Percentiles rank a stretch among this genome's conserved stretches.
Evolutionary conservation across 2,888 invertebrate species (phyloP).

Genomic region (Julus scandinavius): DNA sequence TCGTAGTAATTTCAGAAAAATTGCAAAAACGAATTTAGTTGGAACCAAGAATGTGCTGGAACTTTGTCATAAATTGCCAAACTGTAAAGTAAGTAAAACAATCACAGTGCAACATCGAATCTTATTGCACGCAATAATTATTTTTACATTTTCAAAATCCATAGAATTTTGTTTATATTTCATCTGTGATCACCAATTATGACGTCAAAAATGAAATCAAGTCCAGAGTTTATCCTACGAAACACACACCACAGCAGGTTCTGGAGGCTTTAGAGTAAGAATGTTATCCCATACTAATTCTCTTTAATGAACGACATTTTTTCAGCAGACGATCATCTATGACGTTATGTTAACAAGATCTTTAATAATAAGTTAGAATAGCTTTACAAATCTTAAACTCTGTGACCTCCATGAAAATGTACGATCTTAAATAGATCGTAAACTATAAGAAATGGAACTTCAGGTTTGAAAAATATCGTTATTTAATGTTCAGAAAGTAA

Average conservation of each 20-base stretch:
- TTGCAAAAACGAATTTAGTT: not conserved
- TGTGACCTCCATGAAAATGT: too few species aligned
- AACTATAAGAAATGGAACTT: too few species aligned
- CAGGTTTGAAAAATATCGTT: too few species aligned
- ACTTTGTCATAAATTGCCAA: not conserved
- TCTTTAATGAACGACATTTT: not conserved
- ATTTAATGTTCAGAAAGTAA: too few species aligned
- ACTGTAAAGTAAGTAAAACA: not conserved
- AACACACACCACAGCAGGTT: conserved; percentile 15
- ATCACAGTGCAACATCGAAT: too few species aligned
- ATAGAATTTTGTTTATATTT: not conserved
- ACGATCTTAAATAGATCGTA: too few species aligned
- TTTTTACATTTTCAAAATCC: not conserved
- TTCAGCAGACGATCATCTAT: too few species aligned
- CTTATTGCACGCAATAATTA: not conserved
- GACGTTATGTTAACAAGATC: too few species aligned
- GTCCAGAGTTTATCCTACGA: not conserved
- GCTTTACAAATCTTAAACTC: too few species aligned
- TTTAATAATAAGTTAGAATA: too few species aligned
- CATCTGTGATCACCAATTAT: not conserved
- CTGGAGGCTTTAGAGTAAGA: not conserved
- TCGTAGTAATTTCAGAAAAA: not conserved
- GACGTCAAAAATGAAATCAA: not conserved
- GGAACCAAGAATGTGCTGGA: conserved; percentile 23
- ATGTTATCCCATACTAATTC: not conserved